Base-by-base conservation (phyloP, 2,888 invertebrate genomes). In the Exocentrus adspersus region DNA sequence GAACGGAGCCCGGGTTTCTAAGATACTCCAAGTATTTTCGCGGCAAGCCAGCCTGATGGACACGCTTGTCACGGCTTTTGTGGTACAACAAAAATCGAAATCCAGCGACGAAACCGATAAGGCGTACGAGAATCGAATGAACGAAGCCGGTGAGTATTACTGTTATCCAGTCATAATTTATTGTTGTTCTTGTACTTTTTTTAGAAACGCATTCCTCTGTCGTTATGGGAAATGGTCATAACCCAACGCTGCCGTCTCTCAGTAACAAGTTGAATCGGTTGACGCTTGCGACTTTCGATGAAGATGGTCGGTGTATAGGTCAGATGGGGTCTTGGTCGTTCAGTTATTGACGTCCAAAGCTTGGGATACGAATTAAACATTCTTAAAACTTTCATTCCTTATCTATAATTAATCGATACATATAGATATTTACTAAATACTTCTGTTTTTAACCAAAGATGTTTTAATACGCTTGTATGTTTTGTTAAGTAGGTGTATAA, bases 251-350 rank as follows among this genome's bases (percentile, higher is more conserved):
- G 64, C 85, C 89, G 30, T 72, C 91, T 7, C 83, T 95, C 1
- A 91, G 92, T 72, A 95, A 94, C 83, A 95, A 95, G 82, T 85
- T 95, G 66, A 92, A 92, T 66, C 89, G 92, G 72, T 86, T 95
- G 43, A 94, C 94, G 30, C 85, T 95, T 62, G 94, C 95, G 41
- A 95, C 95, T 1, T 95, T 95, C 80, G 95, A 95, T 78, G 95
- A 95, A 56, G 89, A 94, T 77, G 95, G 94, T 45, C 90, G 91
- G 76, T 90, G 94, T 77, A 90, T 95, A 67, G 93, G 93, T 30
- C 93, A 94, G 77, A 93, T 93, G 84, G 94, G 95, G 32, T 94
- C 94, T 65, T 89, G 91, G 89, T 89, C 90, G 28, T 90, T 91
- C 82, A 86, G 86, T 77, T 87, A 87, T 80, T 86, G 69, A 64